Conservation (phyloP, 1,140 invertebrate genomes). For the Aphis craccivora region DNA sequence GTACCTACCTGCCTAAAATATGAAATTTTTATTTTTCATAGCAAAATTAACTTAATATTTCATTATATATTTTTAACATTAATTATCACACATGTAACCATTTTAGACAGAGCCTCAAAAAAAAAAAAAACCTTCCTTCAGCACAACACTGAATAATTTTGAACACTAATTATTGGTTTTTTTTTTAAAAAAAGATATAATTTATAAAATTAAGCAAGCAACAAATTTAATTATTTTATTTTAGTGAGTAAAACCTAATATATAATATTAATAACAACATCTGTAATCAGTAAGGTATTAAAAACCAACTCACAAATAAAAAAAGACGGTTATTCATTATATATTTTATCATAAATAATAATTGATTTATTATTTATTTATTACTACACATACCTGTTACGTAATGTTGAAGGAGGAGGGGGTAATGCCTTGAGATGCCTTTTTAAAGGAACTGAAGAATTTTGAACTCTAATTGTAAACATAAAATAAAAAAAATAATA, state of each 20-base stretch:
- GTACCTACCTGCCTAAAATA: not conserved
- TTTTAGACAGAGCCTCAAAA: no score
- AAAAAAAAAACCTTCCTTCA: no score
- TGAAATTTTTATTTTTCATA: no score
- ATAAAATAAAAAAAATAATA: not conserved
- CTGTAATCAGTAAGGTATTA: not conserved
- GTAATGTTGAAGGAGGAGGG: not conserved
- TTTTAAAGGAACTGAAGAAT: slow-evolving; percentile 47
- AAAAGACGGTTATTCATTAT: not conserved
- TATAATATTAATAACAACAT: not conserved
- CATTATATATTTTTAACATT: no score
- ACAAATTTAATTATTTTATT: not conserved
- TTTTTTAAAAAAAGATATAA: no score
- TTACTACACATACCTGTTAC: slow-evolving; percentile 35
- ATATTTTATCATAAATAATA: not conserved
- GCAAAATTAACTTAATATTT: no score
- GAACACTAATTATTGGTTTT: no score
- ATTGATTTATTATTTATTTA: not conserved
- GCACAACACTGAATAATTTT: no score
- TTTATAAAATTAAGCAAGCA: not conserved
- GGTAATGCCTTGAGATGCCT: slow-evolving; percentile 37
- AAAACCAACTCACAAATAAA: not conserved
- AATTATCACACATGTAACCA: no score
- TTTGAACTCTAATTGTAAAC: slow-evolving; percentile 45
- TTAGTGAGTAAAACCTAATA: no score